Evolutionary conservation across 2,888 invertebrate species (phyloP), one percentile per base, ranked within the genome.

Genomic region (Dryocosmus kuriphilus): DNA sequence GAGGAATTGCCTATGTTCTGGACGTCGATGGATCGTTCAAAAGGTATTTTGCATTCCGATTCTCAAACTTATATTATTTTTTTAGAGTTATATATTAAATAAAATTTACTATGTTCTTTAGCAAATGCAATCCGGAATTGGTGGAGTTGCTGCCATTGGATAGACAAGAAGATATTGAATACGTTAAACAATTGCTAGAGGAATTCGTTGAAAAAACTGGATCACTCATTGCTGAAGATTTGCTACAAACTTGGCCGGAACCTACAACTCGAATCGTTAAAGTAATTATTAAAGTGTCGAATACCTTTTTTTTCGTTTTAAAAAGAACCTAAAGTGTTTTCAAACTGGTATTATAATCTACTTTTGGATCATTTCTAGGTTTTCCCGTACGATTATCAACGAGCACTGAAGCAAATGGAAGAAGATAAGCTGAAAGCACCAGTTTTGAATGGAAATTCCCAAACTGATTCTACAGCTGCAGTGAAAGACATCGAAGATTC

Each of bases 331-430:
- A 0, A 38, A 38, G 2, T 1, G 14, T 38, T 38, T 38, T 14
- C 11, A 11, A 38, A 38, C 7, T 38, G 14, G 1, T 11, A 2
- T 11, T 3, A n/a, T n/a, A 63, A 22, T 32, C n/a, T n/a, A 1
- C 5, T 38, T 38, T 22, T 22, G 7, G 77, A 62, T 46, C 85
- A 8, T 82, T 41, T 41, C 14, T 16, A 94, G 94, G 97, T 99
- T 67, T 99, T 99, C 94, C 99, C 99, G 0, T 96, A 96, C 88
- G 99, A 99, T 89, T 99, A 98, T 92, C 98, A 98, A 89, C 94
- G 96, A 82, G 99, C 97, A 1, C 92, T 99, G 30, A 95, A 95
- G 84, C 95, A 95, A 83, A 89, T 96, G 88, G 93, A 94, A 38
- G 93, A 93, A 81, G 92, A 76, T 0, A 83, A 87, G 38, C 74